Evolutionary conservation across 2,888 invertebrate genomes (phyloP).

Genomic region (Timema cristinae): DNA sequence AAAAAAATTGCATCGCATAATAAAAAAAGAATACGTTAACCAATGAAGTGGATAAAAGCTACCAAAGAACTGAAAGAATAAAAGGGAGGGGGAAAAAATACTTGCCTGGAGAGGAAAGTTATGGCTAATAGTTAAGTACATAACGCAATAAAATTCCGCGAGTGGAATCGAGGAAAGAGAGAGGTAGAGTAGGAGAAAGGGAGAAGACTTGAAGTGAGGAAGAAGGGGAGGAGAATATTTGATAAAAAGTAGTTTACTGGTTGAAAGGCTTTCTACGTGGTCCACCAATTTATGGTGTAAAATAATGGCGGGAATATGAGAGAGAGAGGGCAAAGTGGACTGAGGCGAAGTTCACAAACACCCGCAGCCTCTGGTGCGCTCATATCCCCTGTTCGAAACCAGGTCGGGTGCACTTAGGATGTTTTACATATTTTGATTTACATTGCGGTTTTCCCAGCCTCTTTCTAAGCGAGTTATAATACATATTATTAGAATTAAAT

Average conservation of each 20-base stretch:
- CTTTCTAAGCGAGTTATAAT: no score
- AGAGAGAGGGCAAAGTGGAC: neutral
- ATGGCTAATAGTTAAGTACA: conserved; percentile 33
- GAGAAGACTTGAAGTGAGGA: conserved; percentile 3
- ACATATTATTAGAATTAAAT: no score
- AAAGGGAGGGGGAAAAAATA: neutral
- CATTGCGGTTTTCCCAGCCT: no score
- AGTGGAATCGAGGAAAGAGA: conserved; percentile 19
- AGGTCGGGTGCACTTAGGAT: no score
- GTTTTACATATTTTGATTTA: no score
- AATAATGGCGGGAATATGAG: conserved; percentile 25
- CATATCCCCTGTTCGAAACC: no score
- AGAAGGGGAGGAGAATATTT: conserved; percentile 24
- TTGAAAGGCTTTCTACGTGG: conserved; percentile 29
- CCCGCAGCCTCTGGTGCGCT: no score
- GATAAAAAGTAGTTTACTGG: conserved; percentile 31
- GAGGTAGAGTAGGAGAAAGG: conserved; percentile 17
- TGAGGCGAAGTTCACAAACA: neutral
- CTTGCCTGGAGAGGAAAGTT: conserved; percentile 24
- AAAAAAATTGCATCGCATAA: conserved; percentile 28
- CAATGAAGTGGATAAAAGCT: conserved; percentile 29
- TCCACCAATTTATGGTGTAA: conserved; percentile 29
- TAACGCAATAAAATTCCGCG: conserved; percentile 31
- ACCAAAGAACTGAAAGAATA: no score
- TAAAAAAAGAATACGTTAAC: conserved; percentile 21